Evolutionary conservation across 2,797 vertebrate species (phyloP).

Genomic region (Gallinago stenura): DNA sequence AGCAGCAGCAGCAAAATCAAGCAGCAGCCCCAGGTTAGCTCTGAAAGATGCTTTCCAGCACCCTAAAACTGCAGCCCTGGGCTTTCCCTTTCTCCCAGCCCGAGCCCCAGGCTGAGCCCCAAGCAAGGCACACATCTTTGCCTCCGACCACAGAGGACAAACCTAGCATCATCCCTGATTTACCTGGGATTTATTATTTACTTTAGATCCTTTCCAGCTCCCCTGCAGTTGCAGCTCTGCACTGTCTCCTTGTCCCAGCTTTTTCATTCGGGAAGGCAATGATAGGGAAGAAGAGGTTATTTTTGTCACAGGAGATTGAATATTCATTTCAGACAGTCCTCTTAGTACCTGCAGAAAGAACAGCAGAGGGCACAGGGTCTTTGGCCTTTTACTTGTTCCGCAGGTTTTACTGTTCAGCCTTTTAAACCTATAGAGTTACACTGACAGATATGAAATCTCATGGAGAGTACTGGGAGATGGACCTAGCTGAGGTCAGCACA

Average conservation of each 20-base stretch:
- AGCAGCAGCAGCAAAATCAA: not conserved
- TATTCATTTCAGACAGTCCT: not conserved
- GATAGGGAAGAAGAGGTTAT: not conserved
- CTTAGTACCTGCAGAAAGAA: not conserved
- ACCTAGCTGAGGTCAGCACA: not conserved
- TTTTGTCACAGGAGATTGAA: not conserved
- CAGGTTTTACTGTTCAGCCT: not conserved
- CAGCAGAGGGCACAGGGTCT: not conserved
- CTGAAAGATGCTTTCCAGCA: not conserved
- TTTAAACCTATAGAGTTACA: not conserved
- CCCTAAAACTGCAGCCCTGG: not conserved
- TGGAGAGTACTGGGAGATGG: not conserved
- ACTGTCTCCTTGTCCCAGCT: not conserved
- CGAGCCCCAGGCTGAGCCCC: not conserved
- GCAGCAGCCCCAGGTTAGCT: not conserved
- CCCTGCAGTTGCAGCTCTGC: not conserved
- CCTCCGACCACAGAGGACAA: not conserved
- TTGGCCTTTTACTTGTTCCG: not conserved
- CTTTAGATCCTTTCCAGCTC: not conserved
- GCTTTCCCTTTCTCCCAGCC: not conserved
- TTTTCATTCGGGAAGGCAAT: not conserved
- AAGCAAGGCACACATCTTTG: rapidly evolving
- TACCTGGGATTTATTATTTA: not conserved
- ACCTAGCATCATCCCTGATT: not conserved
- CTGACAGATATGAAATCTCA: not conserved